Percentiles rank a stretch among this genome's conserved stretches.
Evolutionary conservation across 2,113 vertebrate genomes (phyloP).

Genomic region (Cyphomyrus discorhynchus): DNA sequence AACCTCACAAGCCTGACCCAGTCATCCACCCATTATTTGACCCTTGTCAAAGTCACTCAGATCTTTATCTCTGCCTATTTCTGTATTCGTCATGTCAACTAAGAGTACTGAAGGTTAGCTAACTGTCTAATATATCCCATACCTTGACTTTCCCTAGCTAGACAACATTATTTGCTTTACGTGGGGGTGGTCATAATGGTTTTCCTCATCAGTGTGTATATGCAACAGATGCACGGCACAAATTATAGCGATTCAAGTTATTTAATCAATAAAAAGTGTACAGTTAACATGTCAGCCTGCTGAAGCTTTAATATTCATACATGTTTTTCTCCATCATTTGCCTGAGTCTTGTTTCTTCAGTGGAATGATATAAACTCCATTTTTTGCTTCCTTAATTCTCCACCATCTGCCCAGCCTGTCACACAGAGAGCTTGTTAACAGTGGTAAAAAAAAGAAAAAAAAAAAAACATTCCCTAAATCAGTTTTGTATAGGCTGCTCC

Average conservation of each 20-base stretch:
- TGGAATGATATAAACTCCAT: slow-evolving; percentile 65
- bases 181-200: background rate
- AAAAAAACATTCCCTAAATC: background rate
- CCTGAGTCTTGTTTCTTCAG: slow-evolving; percentile 50
- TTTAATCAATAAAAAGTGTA: slow-evolving; percentile 10
- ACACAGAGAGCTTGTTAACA: slow-evolving; percentile 25
- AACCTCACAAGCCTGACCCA: background rate
- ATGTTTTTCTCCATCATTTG: background rate
- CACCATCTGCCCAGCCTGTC: slow-evolving; percentile 66
- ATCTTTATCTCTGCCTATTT: background rate
- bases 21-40: background rate
- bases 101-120: background rate
- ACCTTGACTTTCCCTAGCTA: background rate
- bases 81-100: background rate
- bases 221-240: background rate
- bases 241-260: background rate
- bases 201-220: background rate
- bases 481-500: background rate
- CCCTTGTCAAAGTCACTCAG: background rate
- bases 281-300: background rate
- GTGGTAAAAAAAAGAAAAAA: background rate
- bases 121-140: background rate
- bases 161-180: background rate
- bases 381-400: slow-evolving; percentile 65
- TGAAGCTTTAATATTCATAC: background rate